Evolutionary conservation across 1,140 invertebrate species (phyloP).

Genomic region (Ganaspis sp.): DNA sequence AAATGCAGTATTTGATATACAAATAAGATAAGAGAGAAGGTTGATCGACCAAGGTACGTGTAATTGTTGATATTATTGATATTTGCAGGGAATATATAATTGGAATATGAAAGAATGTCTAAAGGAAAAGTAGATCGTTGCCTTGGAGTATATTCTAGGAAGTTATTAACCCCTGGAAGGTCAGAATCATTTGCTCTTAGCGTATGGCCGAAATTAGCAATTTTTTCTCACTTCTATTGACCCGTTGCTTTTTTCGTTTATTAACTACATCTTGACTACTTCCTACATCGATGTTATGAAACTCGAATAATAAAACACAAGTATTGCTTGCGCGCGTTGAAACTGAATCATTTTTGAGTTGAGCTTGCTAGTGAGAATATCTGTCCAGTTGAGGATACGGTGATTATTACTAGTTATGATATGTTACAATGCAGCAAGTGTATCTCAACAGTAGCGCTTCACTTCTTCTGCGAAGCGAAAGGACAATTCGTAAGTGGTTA

Average conservation of each 20-base stretch:
- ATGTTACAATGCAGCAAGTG: slow-evolving; percentile 20
- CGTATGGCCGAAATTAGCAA: background rate
- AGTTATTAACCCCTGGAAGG: slow-evolving; percentile 24
- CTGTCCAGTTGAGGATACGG: slow-evolving; percentile 21
- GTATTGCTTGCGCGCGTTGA: slow-evolving; percentile 2
- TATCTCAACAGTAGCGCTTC: slow-evolving; percentile 13
- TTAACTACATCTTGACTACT: slow-evolving; percentile 28
- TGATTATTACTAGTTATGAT: slow-evolving; percentile 30
- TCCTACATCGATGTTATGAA: slow-evolving; percentile 26
- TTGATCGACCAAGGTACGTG: too few species aligned
- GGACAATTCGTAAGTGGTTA: background rate
- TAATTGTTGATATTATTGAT: too few species aligned
- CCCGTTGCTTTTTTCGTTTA: background rate
- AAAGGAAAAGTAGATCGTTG: slow-evolving; percentile 7
- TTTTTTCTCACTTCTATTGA: background rate
- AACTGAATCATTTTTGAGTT: slow-evolving; percentile 25
- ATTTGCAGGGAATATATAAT: background rate
- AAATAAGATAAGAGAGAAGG: too few species aligned
- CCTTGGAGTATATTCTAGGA: slow-evolving; percentile 20
- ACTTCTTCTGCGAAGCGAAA: slow-evolving; percentile 8
- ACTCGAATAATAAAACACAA: slow-evolving; percentile 25
- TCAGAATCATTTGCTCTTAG: background rate
- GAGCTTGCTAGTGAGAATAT: slow-evolving; percentile 19
- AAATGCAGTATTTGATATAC: too few species aligned
- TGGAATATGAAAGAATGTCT: background rate